These are phyloP conservation scores for Callaeas wilsoni DNA, from an alignment of 2,113 vertebrate genomes.

Conservation along the genomic window DNA sequence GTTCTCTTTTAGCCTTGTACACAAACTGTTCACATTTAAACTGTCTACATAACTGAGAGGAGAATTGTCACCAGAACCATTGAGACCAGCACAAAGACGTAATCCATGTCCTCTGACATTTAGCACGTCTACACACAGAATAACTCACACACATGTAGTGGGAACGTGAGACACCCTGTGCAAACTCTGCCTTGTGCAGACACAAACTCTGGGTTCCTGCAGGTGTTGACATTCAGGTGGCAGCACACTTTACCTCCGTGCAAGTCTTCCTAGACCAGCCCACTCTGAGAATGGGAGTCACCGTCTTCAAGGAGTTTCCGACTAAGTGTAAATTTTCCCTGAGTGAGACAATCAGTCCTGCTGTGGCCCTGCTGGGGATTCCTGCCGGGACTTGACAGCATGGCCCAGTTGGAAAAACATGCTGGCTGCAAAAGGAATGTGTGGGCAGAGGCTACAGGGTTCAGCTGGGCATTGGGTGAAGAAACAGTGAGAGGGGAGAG, in stretches of 20 bases:
- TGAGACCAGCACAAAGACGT: not conserved
- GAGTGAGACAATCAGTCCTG: not conserved
- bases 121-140: not conserved
- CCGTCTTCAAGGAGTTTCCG: not conserved
- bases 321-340: not conserved
- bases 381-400: not conserved
- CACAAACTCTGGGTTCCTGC: not conserved
- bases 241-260: not conserved
- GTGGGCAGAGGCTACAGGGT: not conserved
- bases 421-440: not conserved
- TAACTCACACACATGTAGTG: not conserved
- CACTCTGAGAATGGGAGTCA: not conserved
- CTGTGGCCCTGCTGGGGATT: not conserved
- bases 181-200: not conserved
- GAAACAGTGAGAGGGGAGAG: not conserved
- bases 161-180: not conserved
- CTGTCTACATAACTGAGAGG: not conserved
- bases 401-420: not conserved
- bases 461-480: not conserved
- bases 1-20: not conserved
- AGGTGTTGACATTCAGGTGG: not conserved
- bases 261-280: not conserved
- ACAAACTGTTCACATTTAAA: not conserved
- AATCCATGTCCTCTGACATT: not conserved
- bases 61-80: not conserved